Evolutionary conservation across 37 sponge, comb jelly and placozoan species (phyloP), one percentile per base, ranked within the genome.

Genomic region (Beroe forskalii): DNA sequence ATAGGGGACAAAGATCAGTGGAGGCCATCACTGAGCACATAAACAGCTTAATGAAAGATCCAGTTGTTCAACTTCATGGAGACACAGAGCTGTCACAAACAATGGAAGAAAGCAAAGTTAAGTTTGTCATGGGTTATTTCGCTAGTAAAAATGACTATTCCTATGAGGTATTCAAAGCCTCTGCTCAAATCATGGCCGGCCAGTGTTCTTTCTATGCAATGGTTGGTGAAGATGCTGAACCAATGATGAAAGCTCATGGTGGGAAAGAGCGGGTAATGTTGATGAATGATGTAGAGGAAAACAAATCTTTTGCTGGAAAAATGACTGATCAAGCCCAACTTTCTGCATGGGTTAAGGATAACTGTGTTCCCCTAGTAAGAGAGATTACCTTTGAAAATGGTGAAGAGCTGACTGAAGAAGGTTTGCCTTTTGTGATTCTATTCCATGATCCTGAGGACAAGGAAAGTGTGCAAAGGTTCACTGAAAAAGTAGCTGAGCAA

Each of bases 361-460:
- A 80, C 19, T 99, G 99, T 72, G 67, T 96, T 17, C 97, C 97
- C 24, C 92, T 99, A 0, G 97, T 99, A 9, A 67, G 99, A 55
- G 99, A 99, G 62, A 96, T 99, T 75, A 99, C 99, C 35, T 99
- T 99, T 60, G 89, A 93, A 41, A 99, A 99, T 91, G 99, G 95
- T 67, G 99, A 97, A 94, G 99, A 96, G 66, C 69, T 99, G 62
- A 99, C 99, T 19, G 99, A 99, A 90, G 94, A 94, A 69, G 99
- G 99, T 0, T 89, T 99, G 76, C 99, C 99, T 12, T 95, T 99
- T 63, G 75, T 99, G 1, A 83, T 99, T 14, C 90, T 99, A 41
- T 99, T 99, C 93, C 95, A 99, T 62, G 67, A 93, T 67, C 99
- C 99, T 35, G 96, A 96, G 19, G 91, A 96, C 66, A 62, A 92